These are phyloP conservation scores for Pomacea maculata DNA, from an alignment of 1,140 invertebrate species.

Conservation along the genomic window DNA sequence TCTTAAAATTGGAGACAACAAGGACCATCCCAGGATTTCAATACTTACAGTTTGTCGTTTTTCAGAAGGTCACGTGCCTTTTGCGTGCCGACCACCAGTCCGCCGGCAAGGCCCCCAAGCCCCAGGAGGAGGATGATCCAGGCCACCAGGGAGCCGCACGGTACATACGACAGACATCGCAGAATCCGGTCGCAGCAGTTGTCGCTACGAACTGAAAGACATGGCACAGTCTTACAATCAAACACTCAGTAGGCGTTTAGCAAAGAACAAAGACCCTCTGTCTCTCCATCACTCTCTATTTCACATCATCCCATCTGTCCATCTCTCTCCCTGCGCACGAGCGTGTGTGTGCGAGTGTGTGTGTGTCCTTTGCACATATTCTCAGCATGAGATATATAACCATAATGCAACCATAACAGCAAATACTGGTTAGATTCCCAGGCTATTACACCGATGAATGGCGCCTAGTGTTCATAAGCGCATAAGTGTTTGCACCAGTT, in stretches of 20 bases:
- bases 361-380: not conserved
- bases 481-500: too few relatives aligned
- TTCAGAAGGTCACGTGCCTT: conserved; percentile 52
- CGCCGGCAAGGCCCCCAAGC: conserved; percentile 52
- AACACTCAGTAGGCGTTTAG: not conserved
- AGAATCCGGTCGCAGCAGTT: conserved; percentile 52
- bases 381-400: too few relatives aligned
- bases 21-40: too few relatives aligned
- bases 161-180: conserved; percentile 54
- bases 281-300: not conserved
- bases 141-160: conserved; percentile 54
- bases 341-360: not conserved
- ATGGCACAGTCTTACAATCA: not conserved
- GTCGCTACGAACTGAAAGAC: conserved; percentile 31
- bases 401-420: too few relatives aligned
- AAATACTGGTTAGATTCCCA: not conserved
- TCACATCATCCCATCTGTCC: not conserved
- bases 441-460: not conserved
- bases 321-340: not conserved
- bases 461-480: too few relatives aligned
- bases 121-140: conserved; percentile 58
- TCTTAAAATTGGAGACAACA: too few relatives aligned
- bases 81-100: conserved; percentile 50
- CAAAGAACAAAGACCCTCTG: not conserved
- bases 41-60: conserved; percentile 45